These are phyloP conservation scores for Pithys albifrons DNA, from an alignment of 2,113 vertebrate genomes.

Conservation along the genomic window DNA sequence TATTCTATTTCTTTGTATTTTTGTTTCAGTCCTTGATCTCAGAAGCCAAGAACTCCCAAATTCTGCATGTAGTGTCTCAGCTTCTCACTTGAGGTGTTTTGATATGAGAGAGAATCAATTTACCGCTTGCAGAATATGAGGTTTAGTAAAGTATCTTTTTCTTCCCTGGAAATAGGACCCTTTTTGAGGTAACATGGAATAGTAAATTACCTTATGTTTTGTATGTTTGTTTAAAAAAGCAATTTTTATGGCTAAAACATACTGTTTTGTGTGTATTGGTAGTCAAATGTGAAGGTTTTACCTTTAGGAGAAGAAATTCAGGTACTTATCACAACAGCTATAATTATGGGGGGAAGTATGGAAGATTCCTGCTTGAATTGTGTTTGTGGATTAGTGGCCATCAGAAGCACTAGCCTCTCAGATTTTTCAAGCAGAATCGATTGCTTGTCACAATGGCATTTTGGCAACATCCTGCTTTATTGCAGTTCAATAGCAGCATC, in stretches of 20 bases:
- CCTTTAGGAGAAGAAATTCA: background rate
- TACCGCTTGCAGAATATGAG: background rate
- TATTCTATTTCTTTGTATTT: background rate
- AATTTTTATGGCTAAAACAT: background rate
- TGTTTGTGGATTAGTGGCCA: background rate
- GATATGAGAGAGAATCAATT: background rate
- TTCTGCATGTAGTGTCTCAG: background rate
- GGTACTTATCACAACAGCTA: background rate
- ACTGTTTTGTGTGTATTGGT: background rate
- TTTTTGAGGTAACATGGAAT: background rate
- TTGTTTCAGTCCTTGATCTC: background rate
- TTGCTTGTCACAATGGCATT: rapidly evolving
- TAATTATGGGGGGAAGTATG: background rate
- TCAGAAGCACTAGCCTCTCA: background rate
- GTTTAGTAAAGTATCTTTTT: background rate
- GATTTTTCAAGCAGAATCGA: background rate
- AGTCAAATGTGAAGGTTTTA: background rate
- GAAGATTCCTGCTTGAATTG: background rate
- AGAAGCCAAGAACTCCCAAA: background rate
- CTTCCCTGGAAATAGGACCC: background rate
- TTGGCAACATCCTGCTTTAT: background rate
- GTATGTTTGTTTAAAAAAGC: background rate
- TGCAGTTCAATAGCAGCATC: background rate
- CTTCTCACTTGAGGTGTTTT: background rate
- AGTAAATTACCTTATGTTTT: background rate